Evolutionary conservation across 1,140 invertebrate genomes (phyloP).

Genomic region (Druon quercuslanigerum): DNA sequence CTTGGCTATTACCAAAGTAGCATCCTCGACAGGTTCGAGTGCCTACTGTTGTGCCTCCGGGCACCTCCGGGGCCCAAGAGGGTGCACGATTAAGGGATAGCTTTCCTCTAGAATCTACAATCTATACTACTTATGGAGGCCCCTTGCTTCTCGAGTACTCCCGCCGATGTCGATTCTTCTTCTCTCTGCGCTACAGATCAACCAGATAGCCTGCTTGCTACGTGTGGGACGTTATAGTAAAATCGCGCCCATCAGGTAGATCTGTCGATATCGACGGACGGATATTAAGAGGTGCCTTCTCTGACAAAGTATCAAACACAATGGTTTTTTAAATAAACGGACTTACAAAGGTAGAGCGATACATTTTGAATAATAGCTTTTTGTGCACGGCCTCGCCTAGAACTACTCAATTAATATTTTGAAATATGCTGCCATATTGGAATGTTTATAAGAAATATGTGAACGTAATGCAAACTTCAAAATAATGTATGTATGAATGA

Average conservation of each 20-base stretch:
- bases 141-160: no score
- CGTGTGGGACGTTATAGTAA: background rate
- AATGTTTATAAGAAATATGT: no score
- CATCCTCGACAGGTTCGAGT: slow-evolving; percentile 65
- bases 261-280: slow-evolving; percentile 1
- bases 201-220: background rate
- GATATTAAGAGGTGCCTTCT: background rate
- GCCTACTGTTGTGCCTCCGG: slow-evolving; percentile 70
- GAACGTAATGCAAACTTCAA: no score
- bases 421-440: no score
- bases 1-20: slow-evolving; percentile 70
- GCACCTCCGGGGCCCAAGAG: slow-evolving; percentile 56
- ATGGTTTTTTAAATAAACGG: background rate
- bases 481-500: no score
- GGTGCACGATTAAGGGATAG: slow-evolving; percentile 62
- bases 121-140: no score
- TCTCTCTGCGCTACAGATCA: background rate
- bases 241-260: background rate
- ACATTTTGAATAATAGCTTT: no score
- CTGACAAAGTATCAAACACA: background rate
- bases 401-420: no score
- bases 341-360: background rate
- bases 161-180: no score
- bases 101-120: slow-evolving; percentile 50
- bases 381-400: no score